Conservation (phyloP, 2,113 vertebrate species). For the Alosa alosa region DNA sequence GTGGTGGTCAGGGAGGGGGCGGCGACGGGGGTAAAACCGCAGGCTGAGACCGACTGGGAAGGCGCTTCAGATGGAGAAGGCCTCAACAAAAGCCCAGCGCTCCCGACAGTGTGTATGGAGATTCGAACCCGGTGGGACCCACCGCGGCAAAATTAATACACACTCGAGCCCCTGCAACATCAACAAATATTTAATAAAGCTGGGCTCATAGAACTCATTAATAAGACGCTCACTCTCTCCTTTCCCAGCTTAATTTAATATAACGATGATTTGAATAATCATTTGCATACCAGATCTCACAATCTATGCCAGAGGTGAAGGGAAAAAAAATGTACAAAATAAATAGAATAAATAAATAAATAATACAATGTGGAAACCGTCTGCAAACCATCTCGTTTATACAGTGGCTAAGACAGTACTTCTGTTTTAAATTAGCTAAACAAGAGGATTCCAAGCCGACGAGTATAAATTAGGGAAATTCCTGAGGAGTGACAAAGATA, state of each 20-base stretch:
- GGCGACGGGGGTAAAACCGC: neutral
- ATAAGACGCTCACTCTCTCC: conserved; percentile 55
- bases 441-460: conserved; percentile 66
- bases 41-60: neutral
- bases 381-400: conserved; percentile 62
- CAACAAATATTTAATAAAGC: conserved; percentile 66
- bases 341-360: conserved; percentile 8
- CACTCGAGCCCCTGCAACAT: conserved; percentile 51
- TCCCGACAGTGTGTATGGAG: conserved; percentile 26
- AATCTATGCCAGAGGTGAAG: conserved; percentile 53
- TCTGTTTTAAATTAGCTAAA: conserved; percentile 70
- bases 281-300: conserved; percentile 72
- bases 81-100: neutral
- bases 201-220: conserved; percentile 62
- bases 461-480: conserved; percentile 71
- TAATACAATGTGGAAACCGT: conserved; percentile 38
- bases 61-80: neutral
- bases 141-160: conserved; percentile 56
- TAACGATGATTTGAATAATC: conserved; percentile 71
- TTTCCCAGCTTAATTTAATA: conserved; percentile 69
- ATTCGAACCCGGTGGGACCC: conserved; percentile 50
- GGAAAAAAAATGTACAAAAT: conserved; percentile 37
- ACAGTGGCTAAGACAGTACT: conserved; percentile 64
- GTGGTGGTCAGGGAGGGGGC: neutral
- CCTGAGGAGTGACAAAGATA: conserved; percentile 66